phyloP scores from a whole-genome alignment of 2,797 vertebrate species.

The Lophotriccus pileatus region DNA sequence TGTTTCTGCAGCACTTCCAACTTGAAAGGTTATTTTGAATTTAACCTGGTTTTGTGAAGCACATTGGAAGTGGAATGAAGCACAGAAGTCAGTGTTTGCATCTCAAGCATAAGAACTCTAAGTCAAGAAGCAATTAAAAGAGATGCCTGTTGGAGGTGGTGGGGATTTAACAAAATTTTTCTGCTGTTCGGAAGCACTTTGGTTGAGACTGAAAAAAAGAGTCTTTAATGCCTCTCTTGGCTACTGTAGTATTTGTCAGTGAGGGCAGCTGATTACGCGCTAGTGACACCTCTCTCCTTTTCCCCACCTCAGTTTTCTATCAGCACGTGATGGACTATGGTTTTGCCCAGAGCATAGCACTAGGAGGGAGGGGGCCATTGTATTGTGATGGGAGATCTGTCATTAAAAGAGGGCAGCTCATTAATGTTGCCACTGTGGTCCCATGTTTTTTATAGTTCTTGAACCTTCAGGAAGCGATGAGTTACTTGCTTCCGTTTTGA shows the following conservation, averaged over 20 bases:
- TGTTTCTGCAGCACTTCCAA: neutral
- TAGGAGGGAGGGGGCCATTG: neutral
- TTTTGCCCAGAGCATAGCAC: neutral
- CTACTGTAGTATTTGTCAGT: neutral
- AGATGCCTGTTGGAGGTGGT: neutral
- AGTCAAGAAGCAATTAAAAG: neutral
- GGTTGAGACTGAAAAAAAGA: neutral
- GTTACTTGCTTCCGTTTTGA: neutral
- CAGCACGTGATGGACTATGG: neutral
- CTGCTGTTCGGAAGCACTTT: neutral
- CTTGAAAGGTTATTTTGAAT: neutral
- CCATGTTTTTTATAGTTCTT: neutral
- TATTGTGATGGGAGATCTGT: neutral
- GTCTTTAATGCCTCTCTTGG: neutral
- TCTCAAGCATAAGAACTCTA: neutral
- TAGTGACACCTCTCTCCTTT: neutral
- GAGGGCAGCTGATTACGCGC: neutral
- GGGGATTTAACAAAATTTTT: neutral
- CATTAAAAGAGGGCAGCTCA: neutral
- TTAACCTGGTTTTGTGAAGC: neutral
- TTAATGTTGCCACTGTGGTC: neutral
- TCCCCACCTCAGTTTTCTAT: neutral
- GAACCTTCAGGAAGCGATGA: neutral
- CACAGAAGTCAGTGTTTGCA: neutral
- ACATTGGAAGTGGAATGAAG: neutral